Percentiles rank a stretch among this genome's conserved stretches.
Evolutionary conservation across 2,797 vertebrate species (phyloP).

Genomic region (Nyctibius grandis): DNA sequence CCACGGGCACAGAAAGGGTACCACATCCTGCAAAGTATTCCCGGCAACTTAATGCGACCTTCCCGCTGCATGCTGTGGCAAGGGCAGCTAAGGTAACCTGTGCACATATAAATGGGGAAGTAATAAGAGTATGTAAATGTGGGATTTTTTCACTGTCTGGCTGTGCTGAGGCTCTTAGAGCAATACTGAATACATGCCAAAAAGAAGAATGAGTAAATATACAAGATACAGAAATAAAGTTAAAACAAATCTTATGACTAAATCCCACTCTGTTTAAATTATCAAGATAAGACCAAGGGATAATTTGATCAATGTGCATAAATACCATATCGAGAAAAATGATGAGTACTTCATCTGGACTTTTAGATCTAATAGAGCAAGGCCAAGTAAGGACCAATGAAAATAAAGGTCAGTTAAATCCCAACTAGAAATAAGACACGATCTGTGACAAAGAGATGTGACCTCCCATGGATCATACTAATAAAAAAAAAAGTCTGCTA

Average conservation of each 20-base stretch:
- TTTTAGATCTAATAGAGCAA: background rate
- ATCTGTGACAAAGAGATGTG: background rate
- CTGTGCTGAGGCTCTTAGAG: background rate
- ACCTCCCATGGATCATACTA: background rate
- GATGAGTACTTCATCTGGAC: background rate
- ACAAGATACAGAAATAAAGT: background rate
- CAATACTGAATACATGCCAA: background rate
- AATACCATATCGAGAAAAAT: background rate
- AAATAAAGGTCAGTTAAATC: conserved; percentile 36
- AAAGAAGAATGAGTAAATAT: background rate
- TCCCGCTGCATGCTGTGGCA: background rate
- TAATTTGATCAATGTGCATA: conserved; percentile 1
- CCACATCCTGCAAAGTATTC: background rate
- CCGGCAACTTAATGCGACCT: background rate
- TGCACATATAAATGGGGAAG: background rate
- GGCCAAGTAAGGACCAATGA: background rate
- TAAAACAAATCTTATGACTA: background rate
- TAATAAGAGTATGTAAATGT: background rate
- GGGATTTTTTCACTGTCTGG: background rate
- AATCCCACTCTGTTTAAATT: background rate
- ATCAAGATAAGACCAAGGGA: background rate
- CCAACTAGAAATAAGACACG: background rate
- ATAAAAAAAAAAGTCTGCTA: background rate
- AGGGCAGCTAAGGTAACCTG: background rate
- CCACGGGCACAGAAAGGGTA: background rate